Percentiles rank a stretch among this genome's conserved stretches.
These are phyloP conservation scores for Stratiomys singularior DNA, from an alignment of 2,888 invertebrate genomes.

Conservation along the genomic window DNA sequence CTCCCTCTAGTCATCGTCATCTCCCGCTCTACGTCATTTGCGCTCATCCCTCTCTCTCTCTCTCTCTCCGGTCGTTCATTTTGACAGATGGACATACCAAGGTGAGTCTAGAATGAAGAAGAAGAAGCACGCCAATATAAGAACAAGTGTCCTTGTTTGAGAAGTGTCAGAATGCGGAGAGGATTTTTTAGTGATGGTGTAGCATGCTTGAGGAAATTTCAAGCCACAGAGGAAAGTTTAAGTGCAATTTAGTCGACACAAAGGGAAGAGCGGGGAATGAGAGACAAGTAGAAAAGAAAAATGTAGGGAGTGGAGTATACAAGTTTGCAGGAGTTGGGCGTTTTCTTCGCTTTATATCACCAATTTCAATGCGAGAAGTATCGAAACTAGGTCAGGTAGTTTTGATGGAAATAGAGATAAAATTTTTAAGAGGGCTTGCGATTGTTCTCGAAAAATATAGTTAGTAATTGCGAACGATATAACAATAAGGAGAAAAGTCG, in stretches of 20 bases:
- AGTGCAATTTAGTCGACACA: not conserved
- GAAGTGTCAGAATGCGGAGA: not conserved
- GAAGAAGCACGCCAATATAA: constrained; percentile 1
- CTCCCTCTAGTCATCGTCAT: not conserved
- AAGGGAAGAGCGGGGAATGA: too few relatives aligned
- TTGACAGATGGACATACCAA: not conserved
- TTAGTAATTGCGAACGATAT: not conserved
- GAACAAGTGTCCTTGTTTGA: constrained; percentile 14
- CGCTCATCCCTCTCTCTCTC: too few relatives aligned
- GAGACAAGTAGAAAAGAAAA: too few relatives aligned
- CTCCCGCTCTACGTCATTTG: too few relatives aligned
- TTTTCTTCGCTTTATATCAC: not conserved
- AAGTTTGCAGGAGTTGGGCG: constrained; percentile 9
- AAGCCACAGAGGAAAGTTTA: not conserved
- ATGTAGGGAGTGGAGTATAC: too few relatives aligned
- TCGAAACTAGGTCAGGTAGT: constrained; percentile 37
- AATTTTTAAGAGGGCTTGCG: not conserved
- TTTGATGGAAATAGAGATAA: not conserved
- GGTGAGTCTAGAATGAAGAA: not conserved
- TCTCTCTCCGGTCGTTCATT: not conserved
- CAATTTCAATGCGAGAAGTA: constrained; percentile 21
- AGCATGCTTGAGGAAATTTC: not conserved
- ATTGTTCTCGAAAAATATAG: too few relatives aligned
- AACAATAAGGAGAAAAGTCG: not conserved
- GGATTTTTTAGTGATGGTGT: not conserved